Conservation (phyloP, 2,797 vertebrate species). For the Cuculus canorus region DNA sequence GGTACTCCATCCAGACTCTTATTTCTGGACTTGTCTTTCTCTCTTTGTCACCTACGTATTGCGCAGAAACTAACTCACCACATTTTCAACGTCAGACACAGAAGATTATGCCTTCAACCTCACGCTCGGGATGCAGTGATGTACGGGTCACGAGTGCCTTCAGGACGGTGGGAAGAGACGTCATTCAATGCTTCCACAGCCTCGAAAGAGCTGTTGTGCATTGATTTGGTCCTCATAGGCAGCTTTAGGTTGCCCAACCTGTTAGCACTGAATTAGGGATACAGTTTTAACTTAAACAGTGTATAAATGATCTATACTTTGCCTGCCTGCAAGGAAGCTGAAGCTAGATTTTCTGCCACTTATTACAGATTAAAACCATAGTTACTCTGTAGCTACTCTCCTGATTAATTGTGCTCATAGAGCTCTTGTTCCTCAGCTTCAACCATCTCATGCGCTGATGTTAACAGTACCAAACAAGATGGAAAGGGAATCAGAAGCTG, state of each 20-base stretch:
- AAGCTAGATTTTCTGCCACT: neutral
- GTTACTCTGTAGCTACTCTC: neutral
- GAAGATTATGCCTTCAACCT: neutral
- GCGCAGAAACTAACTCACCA: neutral
- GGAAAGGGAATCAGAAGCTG: neutral
- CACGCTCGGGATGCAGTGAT: neutral
- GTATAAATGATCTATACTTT: neutral
- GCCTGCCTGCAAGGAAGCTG: neutral
- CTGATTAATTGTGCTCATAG: neutral
- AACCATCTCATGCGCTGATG: neutral
- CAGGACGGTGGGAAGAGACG: neutral
- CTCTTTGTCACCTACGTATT: neutral
- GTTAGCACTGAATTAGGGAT: neutral
- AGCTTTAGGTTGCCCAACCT: neutral
- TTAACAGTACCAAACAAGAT: neutral
- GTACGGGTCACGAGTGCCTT: neutral
- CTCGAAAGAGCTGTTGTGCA: neutral
- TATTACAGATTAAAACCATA: neutral
- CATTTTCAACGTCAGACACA: neutral
- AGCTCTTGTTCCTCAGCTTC: neutral
- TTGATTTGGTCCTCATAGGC: neutral
- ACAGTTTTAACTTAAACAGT: neutral
- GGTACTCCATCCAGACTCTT: neutral
- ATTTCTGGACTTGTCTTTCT: neutral
- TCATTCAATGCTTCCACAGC: neutral